Base-by-base conservation (phyloP, 1,140 invertebrate genomes). In the Zaprionus africanus region DNA sequence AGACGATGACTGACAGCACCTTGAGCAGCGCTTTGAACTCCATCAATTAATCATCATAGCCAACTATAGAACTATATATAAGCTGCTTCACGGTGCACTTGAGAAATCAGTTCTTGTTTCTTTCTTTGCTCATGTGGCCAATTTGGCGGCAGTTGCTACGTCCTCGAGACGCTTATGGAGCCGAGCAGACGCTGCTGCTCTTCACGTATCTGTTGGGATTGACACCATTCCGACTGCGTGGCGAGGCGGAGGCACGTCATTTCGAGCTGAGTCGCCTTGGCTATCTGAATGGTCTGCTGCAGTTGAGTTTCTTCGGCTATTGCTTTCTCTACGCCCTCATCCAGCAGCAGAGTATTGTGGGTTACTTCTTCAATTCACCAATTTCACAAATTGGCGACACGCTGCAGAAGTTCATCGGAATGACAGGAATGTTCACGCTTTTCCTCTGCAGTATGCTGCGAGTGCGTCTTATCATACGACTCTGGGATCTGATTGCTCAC, bases 381-480 rank as follows among this genome's bases (percentile, higher is more conserved):
- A 92, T 92, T 19, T 91, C 90, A 0, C 79, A 87, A 38, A 46
- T 92, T 19, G 92, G 92, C 1, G 91, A 92, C 19, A 83, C 88
- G 0, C 49, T 92, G 13, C 91, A 92, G 46, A 92, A 91, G 24
- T 92, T 90, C 53, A 90, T 91, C 1, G 88, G 90, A 5, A 62
- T 92, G 70, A 77, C 65, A 1, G 90, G 92, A 11, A 92, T 92
- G 80, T 78, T 82, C 1, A 85, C 76, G 2, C 67, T 92, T 0
- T 92, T 92, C 41, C 58, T 78, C 0, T 90, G 85, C 64, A 79
- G 85, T 28, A 65, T 65, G 3, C 69, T 90, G 22, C 81, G 73
- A 4, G 85, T 90, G 13, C 22, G 72, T 1, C 77, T 79, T 0
- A 56, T 92, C 5, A 90, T 92, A 0, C 31, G 62, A 1, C 73